Evolutionary conservation across 2,888 invertebrate genomes (phyloP).

Genomic region (Drosophila sordidapex): DNA sequence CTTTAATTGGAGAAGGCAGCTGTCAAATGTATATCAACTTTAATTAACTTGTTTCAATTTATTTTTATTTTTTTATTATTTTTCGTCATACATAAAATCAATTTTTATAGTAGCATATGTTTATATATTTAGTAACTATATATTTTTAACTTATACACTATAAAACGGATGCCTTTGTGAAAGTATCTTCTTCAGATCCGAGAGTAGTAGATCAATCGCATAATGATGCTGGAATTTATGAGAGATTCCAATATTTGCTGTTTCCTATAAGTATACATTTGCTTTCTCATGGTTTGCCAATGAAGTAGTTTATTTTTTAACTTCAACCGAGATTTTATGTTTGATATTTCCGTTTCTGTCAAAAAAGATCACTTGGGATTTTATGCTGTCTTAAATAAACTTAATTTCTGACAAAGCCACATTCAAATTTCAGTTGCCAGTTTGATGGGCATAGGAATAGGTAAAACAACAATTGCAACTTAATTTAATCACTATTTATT

Average conservation of each 20-base stretch:
- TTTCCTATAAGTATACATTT: neutral
- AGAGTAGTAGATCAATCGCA: neutral
- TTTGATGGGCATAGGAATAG: neutral
- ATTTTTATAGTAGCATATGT: neutral
- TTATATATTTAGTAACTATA: too few relatives aligned
- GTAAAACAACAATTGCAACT: neutral
- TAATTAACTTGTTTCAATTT: neutral
- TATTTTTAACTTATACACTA: neutral
- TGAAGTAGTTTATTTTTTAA: neutral
- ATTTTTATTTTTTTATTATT: neutral
- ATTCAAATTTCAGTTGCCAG: neutral
- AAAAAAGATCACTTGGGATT: neutral
- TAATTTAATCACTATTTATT: neutral
- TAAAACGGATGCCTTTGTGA: neutral
- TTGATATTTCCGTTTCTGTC: neutral
- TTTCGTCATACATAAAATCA: neutral
- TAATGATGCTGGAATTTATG: neutral
- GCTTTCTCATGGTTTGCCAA: too few relatives aligned
- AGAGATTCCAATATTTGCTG: neutral
- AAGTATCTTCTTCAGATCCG: neutral
- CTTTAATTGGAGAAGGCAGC: neutral
- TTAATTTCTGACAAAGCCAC: neutral
- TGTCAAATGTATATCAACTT: neutral
- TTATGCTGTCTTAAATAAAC: neutral
- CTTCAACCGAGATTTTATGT: neutral